A percentile compares a stretch with the other conserved stretches of the same genome.
phyloP scores from a whole-genome alignment of 2,888 invertebrate species.

The Chaetogeoica ovagalla region DNA sequence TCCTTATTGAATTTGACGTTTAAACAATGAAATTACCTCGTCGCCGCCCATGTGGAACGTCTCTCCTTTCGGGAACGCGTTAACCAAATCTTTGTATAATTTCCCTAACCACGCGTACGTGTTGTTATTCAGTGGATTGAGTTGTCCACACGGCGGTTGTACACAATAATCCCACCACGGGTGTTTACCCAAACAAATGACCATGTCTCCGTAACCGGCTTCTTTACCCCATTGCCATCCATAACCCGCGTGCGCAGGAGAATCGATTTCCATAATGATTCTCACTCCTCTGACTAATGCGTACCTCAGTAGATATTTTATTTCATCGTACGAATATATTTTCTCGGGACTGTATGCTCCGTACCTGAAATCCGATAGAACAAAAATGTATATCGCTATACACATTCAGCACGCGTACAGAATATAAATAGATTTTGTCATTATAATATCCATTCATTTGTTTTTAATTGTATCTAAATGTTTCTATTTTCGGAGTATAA shows the following conservation, averaged over 20 bases:
- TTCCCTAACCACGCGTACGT: constrained; percentile 70
- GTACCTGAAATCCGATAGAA: constrained; percentile 62
- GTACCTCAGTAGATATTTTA: constrained; percentile 72
- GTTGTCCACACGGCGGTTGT: constrained; percentile 83
- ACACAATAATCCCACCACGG: constrained; percentile 76
- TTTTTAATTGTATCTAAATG: too few relatives aligned
- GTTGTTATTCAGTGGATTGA: constrained; percentile 76
- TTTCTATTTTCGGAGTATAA: too few relatives aligned
- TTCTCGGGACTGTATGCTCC: constrained; percentile 74
- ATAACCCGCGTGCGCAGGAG: constrained; percentile 77
- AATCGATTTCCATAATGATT: constrained; percentile 85
- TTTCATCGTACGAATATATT: constrained; percentile 70
- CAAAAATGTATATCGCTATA: too few relatives aligned
- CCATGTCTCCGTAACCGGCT: constrained; percentile 67
- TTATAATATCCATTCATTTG: too few relatives aligned
- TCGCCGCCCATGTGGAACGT: constrained; percentile 82
- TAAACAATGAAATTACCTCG: constrained; percentile 56
- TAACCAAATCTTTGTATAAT: constrained; percentile 71
- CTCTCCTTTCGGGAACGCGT: constrained; percentile 65
- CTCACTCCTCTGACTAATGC: constrained; percentile 80
- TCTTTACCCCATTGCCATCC: constrained; percentile 82
- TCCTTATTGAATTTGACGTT: too few relatives aligned
- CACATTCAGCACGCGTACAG: too few relatives aligned
- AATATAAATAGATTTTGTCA: too few relatives aligned
- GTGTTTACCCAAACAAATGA: constrained; percentile 68